Percentiles rank a stretch among this genome's conserved stretches.
Conservation (phyloP, 1,140 invertebrate species). For the Zaprionus inermis region DNA sequence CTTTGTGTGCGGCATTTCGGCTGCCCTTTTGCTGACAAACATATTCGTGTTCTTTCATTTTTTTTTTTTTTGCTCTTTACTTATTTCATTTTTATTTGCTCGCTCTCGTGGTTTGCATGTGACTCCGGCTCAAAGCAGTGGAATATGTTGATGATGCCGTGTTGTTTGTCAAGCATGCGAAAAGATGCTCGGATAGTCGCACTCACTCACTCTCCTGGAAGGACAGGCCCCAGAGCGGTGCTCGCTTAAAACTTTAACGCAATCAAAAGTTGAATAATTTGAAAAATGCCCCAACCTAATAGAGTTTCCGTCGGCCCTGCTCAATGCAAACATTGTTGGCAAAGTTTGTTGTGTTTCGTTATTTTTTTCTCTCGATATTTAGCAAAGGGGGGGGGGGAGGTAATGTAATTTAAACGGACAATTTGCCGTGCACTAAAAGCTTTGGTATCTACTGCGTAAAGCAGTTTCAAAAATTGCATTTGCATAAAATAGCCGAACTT, state of each 20-base stretch:
- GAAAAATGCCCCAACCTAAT: slow-evolving; percentile 3
- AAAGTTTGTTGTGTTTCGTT: not conserved
- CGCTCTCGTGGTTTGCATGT: slow-evolving; percentile 16
- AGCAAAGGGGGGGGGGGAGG: not conserved
- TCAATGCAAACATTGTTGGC: slow-evolving; percentile 1
- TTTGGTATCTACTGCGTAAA: not conserved
- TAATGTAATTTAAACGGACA: slow-evolving; percentile 2
- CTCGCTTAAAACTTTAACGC: not conserved
- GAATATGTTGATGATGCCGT: slow-evolving; percentile 26
- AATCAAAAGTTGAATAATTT: slow-evolving; percentile 10
- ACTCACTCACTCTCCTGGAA: slow-evolving; percentile 1
- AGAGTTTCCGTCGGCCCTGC: not conserved
- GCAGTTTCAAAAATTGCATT: slow-evolving; percentile 2
- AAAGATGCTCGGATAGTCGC: slow-evolving; percentile 25
- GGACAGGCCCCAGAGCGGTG: not conserved
- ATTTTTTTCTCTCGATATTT: not conserved
- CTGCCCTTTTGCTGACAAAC: slow-evolving; percentile 65
- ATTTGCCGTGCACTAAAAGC: slow-evolving; percentile 3
- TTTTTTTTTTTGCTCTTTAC: slow-evolving; percentile 17
- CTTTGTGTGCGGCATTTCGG: slow-evolving; percentile 35
- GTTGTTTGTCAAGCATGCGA: slow-evolving; percentile 42
- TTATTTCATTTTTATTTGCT: slow-evolving; percentile 5
- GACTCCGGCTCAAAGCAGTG: not conserved
- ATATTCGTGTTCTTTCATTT: slow-evolving; percentile 38
- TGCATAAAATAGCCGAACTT: not conserved